A percentile compares a stretch with the other conserved stretches of the same genome.
Evolutionary conservation across 2,113 vertebrate genomes (phyloP).

Genomic region (Thunnus maccoyii): DNA sequence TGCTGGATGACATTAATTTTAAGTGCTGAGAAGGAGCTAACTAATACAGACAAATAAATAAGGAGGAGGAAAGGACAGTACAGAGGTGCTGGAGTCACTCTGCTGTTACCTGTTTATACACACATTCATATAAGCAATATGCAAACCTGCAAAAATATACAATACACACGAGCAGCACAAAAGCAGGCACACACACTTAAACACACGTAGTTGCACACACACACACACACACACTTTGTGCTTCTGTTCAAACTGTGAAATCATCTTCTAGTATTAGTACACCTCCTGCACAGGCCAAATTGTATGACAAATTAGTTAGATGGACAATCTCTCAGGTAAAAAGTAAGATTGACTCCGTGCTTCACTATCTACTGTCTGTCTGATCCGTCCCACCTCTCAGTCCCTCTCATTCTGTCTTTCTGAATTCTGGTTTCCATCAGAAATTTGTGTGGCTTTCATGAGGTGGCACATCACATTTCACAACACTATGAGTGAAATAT

Average conservation of each 20-base stretch:
- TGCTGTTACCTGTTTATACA: slow-evolving; percentile 81
- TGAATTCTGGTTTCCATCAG: slow-evolving; percentile 40
- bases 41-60: slow-evolving; percentile 93
- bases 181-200: slow-evolving; percentile 11
- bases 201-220: not conserved
- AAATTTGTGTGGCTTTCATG: slow-evolving; percentile 41
- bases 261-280: slow-evolving; percentile 33
- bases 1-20: slow-evolving; percentile 99
- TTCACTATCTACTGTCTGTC: slow-evolving; percentile 43
- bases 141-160: slow-evolving; percentile 67
- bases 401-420: slow-evolving; percentile 37
- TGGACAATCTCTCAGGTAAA: slow-evolving; percentile 45
- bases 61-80: slow-evolving; percentile 62
- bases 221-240: slow-evolving; percentile 30
- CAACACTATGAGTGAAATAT: slow-evolving; percentile 3
- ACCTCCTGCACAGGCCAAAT: slow-evolving; percentile 49
- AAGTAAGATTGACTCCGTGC: slow-evolving; percentile 34
- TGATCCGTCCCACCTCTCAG: slow-evolving; percentile 10
- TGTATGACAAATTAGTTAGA: slow-evolving; percentile 28
- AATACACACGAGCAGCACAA: slow-evolving; percentile 18
- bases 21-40: slow-evolving; percentile 95
- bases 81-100: slow-evolving; percentile 67
- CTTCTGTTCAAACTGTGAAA: slow-evolving; percentile 49
- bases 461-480: slow-evolving; percentile 5
- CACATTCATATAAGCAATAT: slow-evolving; percentile 69